Conservation (phyloP, 2,797 vertebrate species). For the Phyllotis vaccarum region DNA sequence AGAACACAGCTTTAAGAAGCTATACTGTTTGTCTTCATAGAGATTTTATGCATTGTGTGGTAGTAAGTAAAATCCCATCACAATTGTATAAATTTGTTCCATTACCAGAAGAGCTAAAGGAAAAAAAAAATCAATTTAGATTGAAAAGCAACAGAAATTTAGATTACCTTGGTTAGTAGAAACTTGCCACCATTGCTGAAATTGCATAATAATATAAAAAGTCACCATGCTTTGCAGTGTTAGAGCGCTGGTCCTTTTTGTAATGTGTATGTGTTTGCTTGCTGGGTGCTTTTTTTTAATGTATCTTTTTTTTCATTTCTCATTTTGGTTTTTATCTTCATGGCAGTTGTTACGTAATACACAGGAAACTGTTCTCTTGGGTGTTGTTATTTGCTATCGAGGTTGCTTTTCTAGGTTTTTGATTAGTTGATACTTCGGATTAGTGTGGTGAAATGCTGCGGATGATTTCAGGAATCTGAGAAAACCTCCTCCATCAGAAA, state of each 20-base stretch:
- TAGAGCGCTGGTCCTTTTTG: constrained; percentile 75
- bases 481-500: constrained; percentile 65
- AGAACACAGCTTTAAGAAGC: constrained; percentile 88
- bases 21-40: constrained; percentile 83
- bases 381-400: constrained; percentile 79
- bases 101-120: constrained; percentile 90
- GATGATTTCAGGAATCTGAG: constrained; percentile 77
- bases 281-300: constrained; percentile 69
- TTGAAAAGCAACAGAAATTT: constrained; percentile 88
- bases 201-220: constrained; percentile 86
- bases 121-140: constrained; percentile 85
- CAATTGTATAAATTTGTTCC: constrained; percentile 90
- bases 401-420: constrained; percentile 80
- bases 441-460: constrained; percentile 82
- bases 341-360: constrained; percentile 60
- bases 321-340: constrained; percentile 70
- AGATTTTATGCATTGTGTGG: constrained; percentile 85
- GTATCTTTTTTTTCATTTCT: constrained; percentile 35
- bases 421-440: constrained; percentile 79
- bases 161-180: constrained; percentile 86
- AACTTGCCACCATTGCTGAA: constrained; percentile 84
- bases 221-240: constrained; percentile 78
- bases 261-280: constrained; percentile 77
- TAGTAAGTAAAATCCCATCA: constrained; percentile 88
- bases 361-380: constrained; percentile 68